These are phyloP conservation scores for Atopsyche davidsoni DNA, from an alignment of 1,140 invertebrate species.

Conservation along the genomic window DNA sequence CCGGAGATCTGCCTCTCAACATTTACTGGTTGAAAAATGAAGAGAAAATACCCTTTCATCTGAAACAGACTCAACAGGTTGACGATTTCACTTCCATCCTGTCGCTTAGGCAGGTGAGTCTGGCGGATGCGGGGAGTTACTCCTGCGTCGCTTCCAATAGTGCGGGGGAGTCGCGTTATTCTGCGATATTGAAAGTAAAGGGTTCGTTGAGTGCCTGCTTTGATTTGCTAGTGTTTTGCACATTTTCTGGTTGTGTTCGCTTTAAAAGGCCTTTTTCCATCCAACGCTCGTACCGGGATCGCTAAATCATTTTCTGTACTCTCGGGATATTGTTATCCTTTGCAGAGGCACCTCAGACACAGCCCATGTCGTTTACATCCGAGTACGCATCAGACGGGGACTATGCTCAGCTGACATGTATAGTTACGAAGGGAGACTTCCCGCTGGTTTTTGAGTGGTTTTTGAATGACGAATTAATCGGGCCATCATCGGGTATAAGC, in stretches of 20 bases:
- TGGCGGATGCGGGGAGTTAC: conserved; percentile 58
- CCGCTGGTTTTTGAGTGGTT: conserved; percentile 59
- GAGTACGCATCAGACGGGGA: conserved; percentile 36
- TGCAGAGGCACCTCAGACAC: conserved; percentile 30
- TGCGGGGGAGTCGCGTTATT: conserved; percentile 64
- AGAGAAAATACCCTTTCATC: conserved; percentile 18
- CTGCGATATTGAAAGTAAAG: conserved; percentile 55
- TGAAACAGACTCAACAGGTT: conserved; percentile 30
- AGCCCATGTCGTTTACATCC: conserved; percentile 31
- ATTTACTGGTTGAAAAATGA: conserved; percentile 52
- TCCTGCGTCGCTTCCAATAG: conserved; percentile 70
- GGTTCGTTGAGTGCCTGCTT: conserved; percentile 38
- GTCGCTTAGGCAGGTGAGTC: conserved; percentile 34
- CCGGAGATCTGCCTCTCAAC: conserved; percentile 62
- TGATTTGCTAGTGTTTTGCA: conserved; percentile 14
- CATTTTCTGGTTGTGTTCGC: conserved; percentile 13
- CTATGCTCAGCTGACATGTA: conserved; percentile 48
- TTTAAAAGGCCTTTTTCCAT: conserved; percentile 9
- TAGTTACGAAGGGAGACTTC: conserved; percentile 61
- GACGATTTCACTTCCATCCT: conserved; percentile 38
- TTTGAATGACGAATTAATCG: conserved; percentile 45
- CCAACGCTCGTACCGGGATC: conserved; percentile 11
- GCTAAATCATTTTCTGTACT: conserved; percentile 6
- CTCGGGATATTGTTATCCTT: conserved; percentile 20
- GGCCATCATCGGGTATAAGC: conserved; percentile 43